These are phyloP conservation scores for Tipula helvola DNA, from an alignment of 2,888 invertebrate species.

Conservation along the genomic window DNA sequence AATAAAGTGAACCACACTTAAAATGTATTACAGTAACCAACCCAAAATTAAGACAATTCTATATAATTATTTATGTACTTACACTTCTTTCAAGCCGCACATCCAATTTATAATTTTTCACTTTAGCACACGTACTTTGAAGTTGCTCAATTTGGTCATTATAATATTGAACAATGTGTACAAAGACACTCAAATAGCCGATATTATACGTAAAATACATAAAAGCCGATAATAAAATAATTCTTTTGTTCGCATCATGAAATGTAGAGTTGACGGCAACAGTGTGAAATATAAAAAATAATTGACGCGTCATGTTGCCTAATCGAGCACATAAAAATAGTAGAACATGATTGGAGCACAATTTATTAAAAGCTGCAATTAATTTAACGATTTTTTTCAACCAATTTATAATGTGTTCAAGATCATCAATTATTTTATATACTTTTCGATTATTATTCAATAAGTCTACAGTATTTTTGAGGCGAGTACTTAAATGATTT, in stretches of 20 bases:
- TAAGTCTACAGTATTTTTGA: neutral
- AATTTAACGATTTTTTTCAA: neutral
- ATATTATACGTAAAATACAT: neutral
- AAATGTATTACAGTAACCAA: too few relatives aligned
- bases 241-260: neutral
- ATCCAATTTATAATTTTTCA: neutral
- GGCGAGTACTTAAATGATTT: neutral
- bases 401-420: neutral
- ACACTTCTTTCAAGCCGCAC: neutral
- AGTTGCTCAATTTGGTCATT: neutral
- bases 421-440: neutral
- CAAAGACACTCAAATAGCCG: neutral
- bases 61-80: neutral
- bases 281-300: neutral
- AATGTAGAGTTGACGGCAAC: neutral
- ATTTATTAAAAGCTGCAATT: neutral
- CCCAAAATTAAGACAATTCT: too few relatives aligned
- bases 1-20: too few relatives aligned
- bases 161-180: neutral
- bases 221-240: neutral
- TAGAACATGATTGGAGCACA: neutral
- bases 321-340: neutral
- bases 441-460: neutral
- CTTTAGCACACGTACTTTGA: neutral
- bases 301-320: neutral